Percentiles rank a stretch among this genome's conserved stretches.
phyloP scores from a whole-genome alignment of 1,140 invertebrate species.

The Leptopilina clavipes region DNA sequence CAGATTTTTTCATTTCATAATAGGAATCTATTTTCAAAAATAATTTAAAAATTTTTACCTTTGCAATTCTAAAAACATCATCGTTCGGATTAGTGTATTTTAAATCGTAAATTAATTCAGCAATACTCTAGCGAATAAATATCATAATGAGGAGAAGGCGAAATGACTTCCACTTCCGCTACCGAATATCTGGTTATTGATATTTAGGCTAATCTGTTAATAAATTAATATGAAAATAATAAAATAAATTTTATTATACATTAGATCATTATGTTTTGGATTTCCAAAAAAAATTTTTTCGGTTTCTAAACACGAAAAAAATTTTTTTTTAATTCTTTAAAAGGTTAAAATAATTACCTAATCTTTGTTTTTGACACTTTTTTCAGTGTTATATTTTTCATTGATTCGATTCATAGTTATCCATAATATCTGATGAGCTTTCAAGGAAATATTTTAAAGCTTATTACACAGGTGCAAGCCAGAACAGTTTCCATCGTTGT shows the following conservation, averaged over 20 bases:
- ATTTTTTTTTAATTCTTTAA: background rate
- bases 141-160: conserved; percentile 98
- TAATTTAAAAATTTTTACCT: too few relatives aligned
- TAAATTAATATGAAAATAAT: too few relatives aligned
- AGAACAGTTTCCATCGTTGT: conserved; percentile 90
- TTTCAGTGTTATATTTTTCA: conserved; percentile 97
- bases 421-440: conserved; percentile 95
- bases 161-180: conserved; percentile 96
- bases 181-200: conserved; percentile 96
- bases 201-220: conserved; percentile 87
- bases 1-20: conserved; percentile 37
- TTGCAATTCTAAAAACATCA: conserved; percentile 97
- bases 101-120: conserved; percentile 98
- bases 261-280: too few relatives aligned
- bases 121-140: conserved; percentile 99
- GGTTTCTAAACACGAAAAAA: background rate
- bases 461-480: conserved; percentile 93
- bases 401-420: conserved; percentile 98
- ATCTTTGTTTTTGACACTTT: conserved; percentile 94
- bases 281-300: too few relatives aligned
- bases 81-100: conserved; percentile 98
- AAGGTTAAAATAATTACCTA: conserved; percentile 78
- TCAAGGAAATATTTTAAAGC: conserved; percentile 94
- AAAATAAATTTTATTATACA: too few relatives aligned
- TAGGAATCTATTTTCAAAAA: too few relatives aligned